phyloP scores from a whole-genome alignment of 1,140 invertebrate genomes.

The Drosophila seguyi region DNA sequence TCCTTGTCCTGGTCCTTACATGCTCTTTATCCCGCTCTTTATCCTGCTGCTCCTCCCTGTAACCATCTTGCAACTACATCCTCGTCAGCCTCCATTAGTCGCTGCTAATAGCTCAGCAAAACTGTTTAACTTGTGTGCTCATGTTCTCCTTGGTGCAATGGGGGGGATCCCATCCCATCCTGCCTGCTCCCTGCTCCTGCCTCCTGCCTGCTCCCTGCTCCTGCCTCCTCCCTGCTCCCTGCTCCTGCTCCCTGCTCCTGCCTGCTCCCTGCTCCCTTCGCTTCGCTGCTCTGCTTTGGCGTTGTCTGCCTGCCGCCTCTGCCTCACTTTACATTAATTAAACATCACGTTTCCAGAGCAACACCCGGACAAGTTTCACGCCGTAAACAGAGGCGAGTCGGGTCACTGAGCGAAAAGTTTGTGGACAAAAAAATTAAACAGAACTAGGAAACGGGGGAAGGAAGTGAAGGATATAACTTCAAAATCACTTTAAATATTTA shows the following conservation, averaged over 20 bases:
- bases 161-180: conserved; percentile 6
- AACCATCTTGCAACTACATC: no score
- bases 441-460: no score
- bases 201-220: not conserved
- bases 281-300: conserved; percentile 32
- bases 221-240: not conserved
- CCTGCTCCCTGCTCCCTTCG: conserved; percentile 8
- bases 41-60: no score
- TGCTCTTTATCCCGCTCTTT: not conserved
- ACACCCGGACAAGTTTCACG: conserved; percentile 74
- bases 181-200: not conserved
- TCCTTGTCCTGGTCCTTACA: no score
- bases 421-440: no score
- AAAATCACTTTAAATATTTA: no score
- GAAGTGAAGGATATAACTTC: no score
- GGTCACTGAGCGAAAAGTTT: conserved; percentile 4
- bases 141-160: conserved; percentile 32
- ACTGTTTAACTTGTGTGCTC: conserved; percentile 72
- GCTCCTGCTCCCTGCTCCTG: not conserved
- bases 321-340: conserved; percentile 77
- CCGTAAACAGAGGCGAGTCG: conserved; percentile 26
- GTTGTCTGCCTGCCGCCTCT: conserved; percentile 32
- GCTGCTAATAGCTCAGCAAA: conserved; percentile 71
- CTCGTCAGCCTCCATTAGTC: conserved; percentile 72
- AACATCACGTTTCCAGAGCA: conserved; percentile 81